Conservation (phyloP, 2,113 vertebrate genomes). For the Gallinago media region DNA sequence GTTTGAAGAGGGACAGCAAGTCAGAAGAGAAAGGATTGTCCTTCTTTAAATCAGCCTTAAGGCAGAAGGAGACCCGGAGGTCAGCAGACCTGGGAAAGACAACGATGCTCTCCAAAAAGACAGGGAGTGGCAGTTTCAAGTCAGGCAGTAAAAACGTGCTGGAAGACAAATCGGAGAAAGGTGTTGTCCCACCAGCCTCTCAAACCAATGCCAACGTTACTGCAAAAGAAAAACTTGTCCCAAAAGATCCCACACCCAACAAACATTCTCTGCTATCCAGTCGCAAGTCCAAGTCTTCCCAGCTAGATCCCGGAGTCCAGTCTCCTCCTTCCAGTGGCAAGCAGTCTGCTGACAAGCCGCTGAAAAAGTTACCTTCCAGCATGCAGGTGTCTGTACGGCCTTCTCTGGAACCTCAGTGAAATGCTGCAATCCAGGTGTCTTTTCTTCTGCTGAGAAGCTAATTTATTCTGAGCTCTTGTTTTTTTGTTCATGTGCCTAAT, state of each 20-base stretch:
- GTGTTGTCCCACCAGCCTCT: constrained; percentile 1
- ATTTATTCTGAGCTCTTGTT: constrained; percentile 79
- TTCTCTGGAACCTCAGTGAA: constrained; percentile 91
- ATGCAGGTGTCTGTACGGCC: constrained; percentile 90
- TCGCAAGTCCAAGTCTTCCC: constrained; percentile 93
- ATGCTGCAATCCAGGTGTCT: constrained; percentile 72
- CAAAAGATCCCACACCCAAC: constrained; percentile 80
- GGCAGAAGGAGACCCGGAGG: constrained; percentile 93
- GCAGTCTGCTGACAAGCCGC: constrained; percentile 83
- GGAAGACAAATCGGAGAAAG: constrained; percentile 71
- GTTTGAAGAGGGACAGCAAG: constrained; percentile 89
- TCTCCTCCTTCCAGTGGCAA: constrained; percentile 82
- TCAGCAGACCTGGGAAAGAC: constrained; percentile 95
- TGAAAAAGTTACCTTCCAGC: constrained; percentile 88
- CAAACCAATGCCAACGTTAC: constrained; percentile 49
- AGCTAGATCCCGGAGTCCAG: constrained; percentile 78
- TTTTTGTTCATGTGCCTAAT: constrained; percentile 85
- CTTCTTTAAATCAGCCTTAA: constrained; percentile 93
- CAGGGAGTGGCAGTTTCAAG: constrained; percentile 78
- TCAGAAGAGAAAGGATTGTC: constrained; percentile 95
- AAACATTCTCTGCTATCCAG: constrained; percentile 87
- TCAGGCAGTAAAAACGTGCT: constrained; percentile 66
- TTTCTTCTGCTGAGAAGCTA: constrained; percentile 84
- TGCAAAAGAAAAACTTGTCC: constrained; percentile 76
- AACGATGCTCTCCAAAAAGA: constrained; percentile 86